Evolutionary conservation across 2,888 invertebrate species (phyloP), one percentile per base, ranked within the genome.

Genomic region (Omphaloscelis lunosa): DNA sequence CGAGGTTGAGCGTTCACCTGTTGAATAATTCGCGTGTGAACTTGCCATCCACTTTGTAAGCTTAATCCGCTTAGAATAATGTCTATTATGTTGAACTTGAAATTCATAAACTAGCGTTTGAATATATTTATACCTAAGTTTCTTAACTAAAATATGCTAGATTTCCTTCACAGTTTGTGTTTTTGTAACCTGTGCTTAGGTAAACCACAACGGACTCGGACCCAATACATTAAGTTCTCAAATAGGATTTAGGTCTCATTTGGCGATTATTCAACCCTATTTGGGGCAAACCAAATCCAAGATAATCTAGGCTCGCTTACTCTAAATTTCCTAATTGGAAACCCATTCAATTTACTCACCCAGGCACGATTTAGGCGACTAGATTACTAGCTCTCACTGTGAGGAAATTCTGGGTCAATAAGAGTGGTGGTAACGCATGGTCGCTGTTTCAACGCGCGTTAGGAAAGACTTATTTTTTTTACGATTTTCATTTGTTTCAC

Each of bases 11-110:
- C 23, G 9, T 66, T 56, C 53, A 78, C 77, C 66, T 78, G 84
- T 84, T 84, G 78, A 63, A 51, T 56, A 62, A 71, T 72, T 83
- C n/a, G 77, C 81, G 70, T 81, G 72, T 51, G 48, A 63, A 71
- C 56, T 61, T 63, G 41, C 51, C 34, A 70, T 78, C 48, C 20
- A 77, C 62, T 77, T 72, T 58, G 56, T 70, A 62, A 62, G 1
- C 41, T 9, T 72, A 62, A 75, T 62, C 27, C 29, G 6, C 8
- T 70, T 67, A 23, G 34, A 58, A 66, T 61, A 65, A 45, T n/a
- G 29, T 39, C 27, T 34, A 34, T 34, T 34, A 34, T 34, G 34
- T 34, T 34, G 34, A 34, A 34, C 34, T 58, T 61, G 15, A 45
- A 48, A 56, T 48, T 39, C 11, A 8, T 56, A 15, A 11, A 41